Evolutionary conservation across 2,888 invertebrate genomes (phyloP), one percentile per base, ranked within the genome.

Genomic region (Cybosia mesomella): DNA sequence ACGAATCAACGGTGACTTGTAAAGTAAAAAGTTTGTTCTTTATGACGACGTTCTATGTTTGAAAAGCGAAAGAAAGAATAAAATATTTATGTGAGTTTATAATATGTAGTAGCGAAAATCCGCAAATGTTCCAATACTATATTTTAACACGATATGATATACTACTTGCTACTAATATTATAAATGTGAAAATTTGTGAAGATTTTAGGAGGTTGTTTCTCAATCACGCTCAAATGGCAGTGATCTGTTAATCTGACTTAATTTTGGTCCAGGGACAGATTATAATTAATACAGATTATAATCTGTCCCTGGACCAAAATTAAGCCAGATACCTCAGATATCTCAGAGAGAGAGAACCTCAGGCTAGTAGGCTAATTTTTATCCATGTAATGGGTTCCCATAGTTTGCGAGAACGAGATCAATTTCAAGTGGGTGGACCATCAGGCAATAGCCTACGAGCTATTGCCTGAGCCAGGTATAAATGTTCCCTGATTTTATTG

Each of bases 21-120:
- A 57, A 72, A 81, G 74, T 78, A 67, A 74, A 78, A 80, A 79
- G 80, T 75, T 76, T 68, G 64, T 62, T 70, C 66, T 59, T 59
- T 21, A 71, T n/a, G n/a, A n/a, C 66, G 57, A 58, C 49, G 57
- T 36, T 21, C 62, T 28, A 18, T 63, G 28, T 22, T 58, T 55
- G 34, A 67, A 64, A 67, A 53, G 34, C 21, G 18, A 22, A 28
- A 36, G 22, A 36, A 63, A 63, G 28, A 63, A 64, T 64, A 64
- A 57, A 64, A 36, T 64, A 36, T 53, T 63, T 54, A 36, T 22
- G 22, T 22, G 54, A 36, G 36, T 54, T 13, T 4, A 32, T 43
- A 59, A 36, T 49, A 5, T 61, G 49, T 18, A 53, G 49, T 53
- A 28, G 22, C 21, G 15, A 59, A 39, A 39, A 59, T 39, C 15